Conservation (phyloP, 2,797 vertebrate genomes). For the Sciaenops ocellatus region DNA sequence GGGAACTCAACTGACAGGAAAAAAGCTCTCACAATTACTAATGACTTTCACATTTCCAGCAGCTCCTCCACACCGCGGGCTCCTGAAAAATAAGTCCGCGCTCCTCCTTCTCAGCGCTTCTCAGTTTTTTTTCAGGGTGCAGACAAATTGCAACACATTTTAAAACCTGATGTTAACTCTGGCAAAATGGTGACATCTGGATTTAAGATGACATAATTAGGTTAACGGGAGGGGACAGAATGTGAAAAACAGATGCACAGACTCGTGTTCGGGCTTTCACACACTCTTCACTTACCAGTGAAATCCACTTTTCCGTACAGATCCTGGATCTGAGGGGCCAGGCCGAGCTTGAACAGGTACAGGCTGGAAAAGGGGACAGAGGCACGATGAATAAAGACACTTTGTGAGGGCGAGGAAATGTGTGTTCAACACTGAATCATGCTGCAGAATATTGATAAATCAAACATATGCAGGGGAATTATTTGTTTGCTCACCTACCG, state of each 20-base stretch:
- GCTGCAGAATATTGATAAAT: background rate
- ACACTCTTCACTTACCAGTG: slow-evolving; percentile 92
- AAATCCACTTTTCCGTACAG: slow-evolving; percentile 98
- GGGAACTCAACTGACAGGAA: slow-evolving; percentile 75
- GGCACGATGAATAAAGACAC: background rate
- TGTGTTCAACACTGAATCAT: too few species aligned
- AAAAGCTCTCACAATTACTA: slow-evolving; percentile 77
- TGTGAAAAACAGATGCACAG: slow-evolving; percentile 13
- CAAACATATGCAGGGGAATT: background rate
- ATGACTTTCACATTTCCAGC: slow-evolving; percentile 79
- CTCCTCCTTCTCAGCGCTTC: background rate
- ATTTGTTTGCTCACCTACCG: background rate
- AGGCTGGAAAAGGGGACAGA: slow-evolving; percentile 82
- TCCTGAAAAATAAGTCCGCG: background rate
- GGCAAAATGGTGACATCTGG: background rate
- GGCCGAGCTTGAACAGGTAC: slow-evolving; percentile 98
- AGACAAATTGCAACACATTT: background rate
- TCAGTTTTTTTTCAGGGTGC: background rate
- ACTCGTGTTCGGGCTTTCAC: background rate
- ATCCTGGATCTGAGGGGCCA: slow-evolving; percentile 98
- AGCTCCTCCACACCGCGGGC: slow-evolving; percentile 17
- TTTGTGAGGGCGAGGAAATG: background rate
- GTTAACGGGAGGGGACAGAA: background rate
- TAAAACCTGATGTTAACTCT: slow-evolving; percentile 5
- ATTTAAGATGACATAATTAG: slow-evolving; percentile 7